Base-by-base conservation (phyloP, 1,140 invertebrate species). In the Condylostylus longicornis region DNA sequence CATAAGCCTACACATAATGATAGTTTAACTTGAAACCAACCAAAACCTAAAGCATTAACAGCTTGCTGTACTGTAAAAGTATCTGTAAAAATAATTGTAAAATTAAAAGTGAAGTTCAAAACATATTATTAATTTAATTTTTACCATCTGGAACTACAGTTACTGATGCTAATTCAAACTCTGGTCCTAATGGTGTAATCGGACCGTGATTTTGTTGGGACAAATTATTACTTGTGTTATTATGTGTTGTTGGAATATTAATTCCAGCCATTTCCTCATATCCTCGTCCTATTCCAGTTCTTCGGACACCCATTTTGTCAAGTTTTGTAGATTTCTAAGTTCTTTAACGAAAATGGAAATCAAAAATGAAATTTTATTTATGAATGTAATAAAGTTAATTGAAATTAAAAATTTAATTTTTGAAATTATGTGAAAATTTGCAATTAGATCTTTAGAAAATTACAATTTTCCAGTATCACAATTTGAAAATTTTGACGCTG, bases 61-160 rank as follows among this genome's bases (percentile, higher is more conserved):
- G 89, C 89, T 63, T 94, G 85, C 46, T 87, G 83, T 2, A 94
- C 82, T 21, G 89, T 95, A 55, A 81, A 95, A n/a, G 84, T 86
- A 64, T 90, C 88, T 86, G 32, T 17, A 33, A 14, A 37, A 25
- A 38, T 18, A 42, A 39, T 15, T 35, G 23, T 22, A 18, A 28
- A 22, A 10, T 35, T n/a, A 9, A 27, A 13, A 27, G 12, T 21
- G 20, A 15, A 14, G 17, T 21, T 10, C 23, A 20, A 18, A 21
- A 15, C 8, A 27, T 12, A 15, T n/a, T 9, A 20, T 38, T 14
- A 37, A 19, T 35, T 18, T 30, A 43, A 35, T 40, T 58, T 45
- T 53, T 67, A 81, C 80, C 81, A 67, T 84, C 81, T 40, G 80
- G 80, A 38, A 82, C 76, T 36, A 82, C 79, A n/a, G 77, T 71